Base-by-base conservation (phyloP, 2,113 vertebrate species). In the Rafetus swinhoei region DNA sequence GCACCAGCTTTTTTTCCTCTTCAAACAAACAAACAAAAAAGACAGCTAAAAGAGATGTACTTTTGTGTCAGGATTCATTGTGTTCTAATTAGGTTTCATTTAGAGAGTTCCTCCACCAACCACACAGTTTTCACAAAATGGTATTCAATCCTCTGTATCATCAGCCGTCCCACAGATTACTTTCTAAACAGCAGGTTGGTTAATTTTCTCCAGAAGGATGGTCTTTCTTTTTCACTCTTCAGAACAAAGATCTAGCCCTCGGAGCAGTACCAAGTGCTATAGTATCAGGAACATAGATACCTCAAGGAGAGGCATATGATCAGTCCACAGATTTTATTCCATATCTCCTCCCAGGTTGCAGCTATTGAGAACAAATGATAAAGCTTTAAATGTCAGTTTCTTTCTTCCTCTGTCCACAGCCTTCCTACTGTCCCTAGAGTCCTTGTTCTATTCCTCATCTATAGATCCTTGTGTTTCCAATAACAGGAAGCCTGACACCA, bases 341-440 rank as follows among this genome's bases (percentile, higher is more conserved):
- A 1, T 72, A 32, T 45, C 35, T 59, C 54, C 88, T 81, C 82
- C 56, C 59, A 16, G 35, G 24, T 90, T 90, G 69, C 65, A 85
- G 0, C 19, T 62, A 12, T 1, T 86, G 93, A 0, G 1, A 88
- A 82, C 29, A 27, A 45, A 1, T 1, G 35, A 81, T 77, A 81
- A 96, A 94, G 90, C 77, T 53, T 65, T 55, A 79, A 81, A 94
- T 87, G 29, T 81, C 2, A n/a, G 77, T 85, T 86, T 88, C 16
- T 82, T 50, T 82, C 85, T 45, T 88, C 85, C 29, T 77, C 72
- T 79, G 62, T 83, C 54, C 6, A 4, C 2, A 29, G 69, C 60
- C 84, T 77, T 69, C 53, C 89, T 39, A 18, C 85, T 53, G 56
- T 9, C 53, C 1, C 80, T n/a, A 22, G 52, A 65, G 6, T 29